Evolutionary conservation across 2,797 vertebrate genomes (phyloP).

Genomic region (Bovichtus diacanthus): DNA sequence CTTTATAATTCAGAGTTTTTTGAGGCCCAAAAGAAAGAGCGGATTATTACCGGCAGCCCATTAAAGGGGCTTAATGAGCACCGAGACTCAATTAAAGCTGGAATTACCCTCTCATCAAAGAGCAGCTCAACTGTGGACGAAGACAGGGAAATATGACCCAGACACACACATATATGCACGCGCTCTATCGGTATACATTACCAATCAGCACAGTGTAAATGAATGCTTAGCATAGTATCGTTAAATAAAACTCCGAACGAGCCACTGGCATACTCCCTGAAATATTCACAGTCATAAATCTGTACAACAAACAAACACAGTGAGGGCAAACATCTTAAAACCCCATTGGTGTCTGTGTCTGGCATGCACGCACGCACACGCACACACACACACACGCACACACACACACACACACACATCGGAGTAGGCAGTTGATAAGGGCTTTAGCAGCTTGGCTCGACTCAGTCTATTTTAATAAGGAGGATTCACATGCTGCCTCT

Average conservation of each 20-base stretch:
- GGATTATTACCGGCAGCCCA: conserved; percentile 83
- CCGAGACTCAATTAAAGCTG: conserved; percentile 85
- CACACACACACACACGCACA: conserved; percentile 35
- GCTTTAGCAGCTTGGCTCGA: conserved; percentile 77
- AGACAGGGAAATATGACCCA: conserved; percentile 75
- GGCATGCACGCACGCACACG: conserved; percentile 2
- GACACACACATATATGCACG: conserved; percentile 42
- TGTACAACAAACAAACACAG: conserved; percentile 62
- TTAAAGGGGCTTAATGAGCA: conserved; percentile 86
- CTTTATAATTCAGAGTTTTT: conserved; percentile 73
- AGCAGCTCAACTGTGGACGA: conserved; percentile 79
- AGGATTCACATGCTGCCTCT: conserved; percentile 74
- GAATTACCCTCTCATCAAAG: conserved; percentile 86
- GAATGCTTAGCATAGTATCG: conserved; percentile 39
- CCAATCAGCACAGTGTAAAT: conserved; percentile 62
- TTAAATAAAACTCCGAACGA: conserved; percentile 41
- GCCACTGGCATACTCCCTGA: conserved; percentile 31
- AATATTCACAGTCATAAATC: conserved; percentile 54
- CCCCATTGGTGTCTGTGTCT: conserved; percentile 41
- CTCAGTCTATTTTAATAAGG: conserved; percentile 79
- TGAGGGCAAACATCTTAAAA: conserved; percentile 62
- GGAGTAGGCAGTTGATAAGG: conserved; percentile 76
- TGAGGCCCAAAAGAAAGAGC: conserved; percentile 76
- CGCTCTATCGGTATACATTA: conserved; percentile 44
- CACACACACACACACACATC: conserved; percentile 48